phyloP scores from a whole-genome alignment of 1,140 invertebrate species.

The Druon quercuslanigerum region DNA sequence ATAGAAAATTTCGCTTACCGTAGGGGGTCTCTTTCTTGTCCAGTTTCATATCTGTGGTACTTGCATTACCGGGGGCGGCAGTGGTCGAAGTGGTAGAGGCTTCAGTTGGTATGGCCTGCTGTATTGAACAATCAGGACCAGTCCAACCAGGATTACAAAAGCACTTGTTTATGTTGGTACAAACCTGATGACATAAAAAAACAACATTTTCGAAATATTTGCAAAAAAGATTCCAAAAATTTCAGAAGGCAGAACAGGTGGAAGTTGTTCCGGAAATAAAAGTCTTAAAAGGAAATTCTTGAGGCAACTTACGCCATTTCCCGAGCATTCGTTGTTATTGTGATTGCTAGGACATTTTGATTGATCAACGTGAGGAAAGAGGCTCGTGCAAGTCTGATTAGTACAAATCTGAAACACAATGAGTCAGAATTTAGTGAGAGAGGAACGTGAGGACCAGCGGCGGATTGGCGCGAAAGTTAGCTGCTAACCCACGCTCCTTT shows the following conservation, averaged over 20 bases:
- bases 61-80: conserved; percentile 69
- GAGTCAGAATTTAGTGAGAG: conserved; percentile 43
- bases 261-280: not conserved
- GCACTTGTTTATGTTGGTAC: conserved; percentile 95
- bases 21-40: conserved; percentile 91
- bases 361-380: conserved; percentile 88
- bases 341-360: conserved; percentile 93
- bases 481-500: no score
- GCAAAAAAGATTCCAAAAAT: no score
- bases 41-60: conserved; percentile 82
- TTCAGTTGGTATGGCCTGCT: conserved; percentile 80
- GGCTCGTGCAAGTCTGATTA: conserved; percentile 92
- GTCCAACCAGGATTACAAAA: conserved; percentile 93
- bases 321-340: conserved; percentile 92
- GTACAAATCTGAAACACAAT: conserved; percentile 83
- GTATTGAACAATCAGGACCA: conserved; percentile 91
- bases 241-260: not conserved
- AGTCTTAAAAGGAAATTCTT: not conserved
- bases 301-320: conserved; percentile 87
- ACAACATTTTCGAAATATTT: conserved; percentile 2
- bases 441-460: no score
- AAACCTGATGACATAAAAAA: conserved; percentile 80
- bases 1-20: conserved; percentile 78
- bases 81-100: conserved; percentile 72
- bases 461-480: no score